Base-by-base conservation (phyloP, 2,113 vertebrate genomes). In the Oryctolagus cuniculus region DNA sequence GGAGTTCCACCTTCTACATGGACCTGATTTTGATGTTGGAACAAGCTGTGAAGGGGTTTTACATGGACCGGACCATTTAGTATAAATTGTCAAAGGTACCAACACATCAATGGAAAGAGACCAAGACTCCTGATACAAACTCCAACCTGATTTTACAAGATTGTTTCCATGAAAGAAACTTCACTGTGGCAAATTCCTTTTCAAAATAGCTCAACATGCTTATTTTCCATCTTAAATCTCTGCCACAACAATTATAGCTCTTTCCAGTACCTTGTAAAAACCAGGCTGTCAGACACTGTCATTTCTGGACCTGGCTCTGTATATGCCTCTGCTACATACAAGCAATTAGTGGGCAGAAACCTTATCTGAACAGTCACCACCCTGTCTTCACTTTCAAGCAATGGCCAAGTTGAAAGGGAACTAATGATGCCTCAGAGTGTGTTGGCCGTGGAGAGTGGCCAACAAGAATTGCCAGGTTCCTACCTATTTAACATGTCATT, bases 291-390 rank as follows among this genome's bases (percentile, higher is more conserved):
- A 96, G 82, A 95, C 79, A 63, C 94, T 94, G 93, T 96, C 90
- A 95, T 97, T 97, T 96, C 89, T 96, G 93, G 91, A 95, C 93
- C 70, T 66, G 74, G 86, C 78, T 92, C 58, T 96, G 86, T 15
- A 16, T 90, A 96, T 94, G 94, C 88, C 83, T 96, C 81, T 34
- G 94, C 80, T 90, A 25, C 29, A 75, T 25, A 74, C 49, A 70
- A 94, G 95, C 91, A 96, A 96, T 97, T 96, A 95, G 95, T 85
- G 93, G 94, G 95, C 79, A 97, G 93, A 95, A 90, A 77, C 78
- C 89, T 90, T 79, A 90, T 94, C 95, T 87, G 78, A 93, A 79
- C 93, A 95, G 95, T 95, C 94, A 89, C 93, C 79, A 69, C 89
- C 92, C 95, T 96, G 96, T 95, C 96, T 92, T 94, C 34, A 55